Percentiles rank a stretch among this genome's conserved stretches.
Conservation (phyloP, 2,888 invertebrate species). For the Helicoverpa assulta region DNA sequence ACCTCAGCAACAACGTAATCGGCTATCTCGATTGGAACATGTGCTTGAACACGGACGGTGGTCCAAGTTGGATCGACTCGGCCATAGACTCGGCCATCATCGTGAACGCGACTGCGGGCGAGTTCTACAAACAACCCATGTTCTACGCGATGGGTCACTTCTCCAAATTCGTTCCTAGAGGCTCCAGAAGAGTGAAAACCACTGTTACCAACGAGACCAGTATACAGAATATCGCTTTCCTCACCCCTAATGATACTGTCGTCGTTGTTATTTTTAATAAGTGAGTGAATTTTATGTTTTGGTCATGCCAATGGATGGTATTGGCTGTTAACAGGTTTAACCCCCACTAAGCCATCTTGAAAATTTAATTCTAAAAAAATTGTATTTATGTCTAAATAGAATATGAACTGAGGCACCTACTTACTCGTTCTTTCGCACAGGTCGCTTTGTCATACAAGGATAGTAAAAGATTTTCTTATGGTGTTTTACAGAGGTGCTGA, state of each 20-base stretch:
- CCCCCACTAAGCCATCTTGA: too few species aligned
- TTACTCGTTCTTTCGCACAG: too few species aligned
- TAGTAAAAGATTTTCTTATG: neutral
- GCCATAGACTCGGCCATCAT: constrained; percentile 42
- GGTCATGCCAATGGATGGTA: neutral
- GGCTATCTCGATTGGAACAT: constrained; percentile 56
- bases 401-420: too few species aligned
- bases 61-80: constrained; percentile 35
- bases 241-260: constrained; percentile 47
- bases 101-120: constrained; percentile 25
- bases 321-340: too few species aligned
- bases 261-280: constrained; percentile 44
- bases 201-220: neutral
- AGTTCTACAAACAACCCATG: constrained; percentile 93
- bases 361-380: too few species aligned
- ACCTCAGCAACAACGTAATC: constrained; percentile 41
- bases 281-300: constrained; percentile 22
- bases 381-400: too few species aligned
- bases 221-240: constrained; percentile 33
- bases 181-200: constrained; percentile 32
- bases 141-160: constrained; percentile 95
- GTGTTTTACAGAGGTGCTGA: constrained; percentile 24
- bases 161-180: constrained; percentile 91
- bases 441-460: neutral
- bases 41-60: constrained; percentile 39